Evolutionary conservation across 2,888 invertebrate genomes (phyloP), one percentile per base, ranked within the genome.

Genomic region (Agapetus fuscipes): DNA sequence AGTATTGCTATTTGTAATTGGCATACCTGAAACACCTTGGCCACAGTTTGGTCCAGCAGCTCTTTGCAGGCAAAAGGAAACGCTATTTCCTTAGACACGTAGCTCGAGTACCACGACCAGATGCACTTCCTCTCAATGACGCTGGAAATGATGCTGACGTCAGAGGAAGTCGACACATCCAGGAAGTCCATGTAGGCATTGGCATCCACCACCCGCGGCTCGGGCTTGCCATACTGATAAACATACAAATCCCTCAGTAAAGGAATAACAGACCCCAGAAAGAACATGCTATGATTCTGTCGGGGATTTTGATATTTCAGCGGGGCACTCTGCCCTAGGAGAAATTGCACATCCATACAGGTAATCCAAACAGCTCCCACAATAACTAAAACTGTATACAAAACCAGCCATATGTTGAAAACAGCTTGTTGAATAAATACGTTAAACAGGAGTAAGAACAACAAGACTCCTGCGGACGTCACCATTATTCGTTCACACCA

Each of bases 51-150:
- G 54, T 70, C 70, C 49, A 70, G 49, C 57, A 70, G 56, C 49
- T 69, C 68, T 45, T 70, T 70, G 48, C 70, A 69, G 0, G 67
- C 67, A 48, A 68, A 70, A 0, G 70, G 70, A 46, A 70, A 70
- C 2, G 67, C 61, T 14, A 70, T 69, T 48, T 70, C 70, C 45
- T 65, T 59, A 0, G 70, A 70, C 29, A 70, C 63, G 36, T 63
- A 65, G 2, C 62, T 57, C 38, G 66, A 53, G 40, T 70, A 70
- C 70, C 70, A 70, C 1, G 69, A 66, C 2, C 70, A 69, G 12
- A 70, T 65, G 33, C 68, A 50, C 44, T 59, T 66, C 30, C 58
- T 56, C 45, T 70, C 67, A 43, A 70, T 45, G 24, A 68, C 70
- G 3, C 65, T 62, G 2, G 69, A 64, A 38, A 70, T 68, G 1